A percentile compares a stretch with the other conserved stretches of the same genome.
Conservation (phyloP, 2,888 invertebrate genomes). For the Plebejus argus region DNA sequence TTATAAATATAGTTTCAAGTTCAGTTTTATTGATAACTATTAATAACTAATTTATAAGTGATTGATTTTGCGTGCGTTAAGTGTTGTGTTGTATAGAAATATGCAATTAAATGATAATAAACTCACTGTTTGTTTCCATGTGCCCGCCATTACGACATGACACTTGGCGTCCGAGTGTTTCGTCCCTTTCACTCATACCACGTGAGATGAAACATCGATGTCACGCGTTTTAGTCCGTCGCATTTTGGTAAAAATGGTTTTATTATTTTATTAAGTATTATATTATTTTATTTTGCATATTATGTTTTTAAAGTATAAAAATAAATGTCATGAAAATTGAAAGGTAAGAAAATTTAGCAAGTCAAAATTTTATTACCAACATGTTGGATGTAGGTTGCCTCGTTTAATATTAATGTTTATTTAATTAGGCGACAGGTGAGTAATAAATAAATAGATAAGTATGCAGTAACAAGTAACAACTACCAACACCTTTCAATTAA, state of each 20-base stretch:
- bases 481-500: not conserved
- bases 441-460: not conserved
- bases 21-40: slow-evolving; percentile 40
- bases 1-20: slow-evolving; percentile 12
- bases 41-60: slow-evolving; percentile 32
- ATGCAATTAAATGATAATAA: slow-evolving; percentile 56
- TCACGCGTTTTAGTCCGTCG: not conserved
- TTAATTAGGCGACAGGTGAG: not conserved
- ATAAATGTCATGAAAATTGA: too few relatives aligned
- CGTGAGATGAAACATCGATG: slow-evolving; percentile 45
- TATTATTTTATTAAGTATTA: not conserved
- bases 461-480: not conserved
- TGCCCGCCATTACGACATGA: slow-evolving; percentile 63
- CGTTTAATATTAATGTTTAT: not conserved
- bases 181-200: slow-evolving; percentile 60
- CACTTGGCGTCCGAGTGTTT: slow-evolving; percentile 55
- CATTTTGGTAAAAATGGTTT: slow-evolving; percentile 14
- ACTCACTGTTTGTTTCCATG: slow-evolving; percentile 56
- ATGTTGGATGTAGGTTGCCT: not conserved
- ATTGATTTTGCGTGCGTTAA: slow-evolving; percentile 9
- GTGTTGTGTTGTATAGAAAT: slow-evolving; percentile 42
- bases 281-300: not conserved
- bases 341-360: not conserved
- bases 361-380: not conserved
- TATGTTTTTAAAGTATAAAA: not conserved